Base-by-base conservation (phyloP, 2,888 invertebrate genomes). In the Cheilosia pagana region DNA sequence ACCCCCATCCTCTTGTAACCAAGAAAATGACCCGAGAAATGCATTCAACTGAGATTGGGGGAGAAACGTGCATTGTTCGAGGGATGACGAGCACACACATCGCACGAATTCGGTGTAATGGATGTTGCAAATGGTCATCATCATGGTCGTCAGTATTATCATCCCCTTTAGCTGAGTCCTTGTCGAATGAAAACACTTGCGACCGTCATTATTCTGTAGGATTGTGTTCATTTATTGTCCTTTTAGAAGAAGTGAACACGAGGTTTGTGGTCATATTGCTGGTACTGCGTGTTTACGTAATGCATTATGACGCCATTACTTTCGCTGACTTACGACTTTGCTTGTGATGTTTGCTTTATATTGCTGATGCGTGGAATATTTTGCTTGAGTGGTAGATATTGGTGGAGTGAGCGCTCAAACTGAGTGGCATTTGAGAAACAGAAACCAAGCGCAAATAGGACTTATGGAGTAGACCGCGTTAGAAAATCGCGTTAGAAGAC, bases 51-150 rank as follows among this genome's bases (percentile, higher is more conserved):
- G 35, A 75, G 35, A 48, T 25, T 48, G 21, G 45, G 70, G 39
- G 25, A 41, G 31, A 25, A 41, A 65, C 28, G 57, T 76, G 45
- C 39, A 31, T 53, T 25, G 23, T 41, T 41, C 35, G n/a, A 67
- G 45, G 77, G 72, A 35, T 77, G 77, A 50, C 50, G 43, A 45
- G 57, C 65, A 68, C 8, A 57, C n/a, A 31, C 53, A 60, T 12
- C 10, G 50, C 76, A 77, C 60, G 65, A 55, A 60, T 48, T 77
- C 23, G 55, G 39, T 77, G 67, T 67, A 77, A 83, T 68, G 72
- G 76, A 59, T 74, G 81, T 76, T 76, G 62, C 53, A 65, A 78
- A 68, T 70, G 63, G 62, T 63, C 74, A 60, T 28, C 57, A 59
- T 76, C 63, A 74, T 70, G 50, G 45, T 53, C 70, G 52, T 53